Conservation (phyloP, 2,888 invertebrate genomes). For the Steinernema hermaphroditum region DNA sequence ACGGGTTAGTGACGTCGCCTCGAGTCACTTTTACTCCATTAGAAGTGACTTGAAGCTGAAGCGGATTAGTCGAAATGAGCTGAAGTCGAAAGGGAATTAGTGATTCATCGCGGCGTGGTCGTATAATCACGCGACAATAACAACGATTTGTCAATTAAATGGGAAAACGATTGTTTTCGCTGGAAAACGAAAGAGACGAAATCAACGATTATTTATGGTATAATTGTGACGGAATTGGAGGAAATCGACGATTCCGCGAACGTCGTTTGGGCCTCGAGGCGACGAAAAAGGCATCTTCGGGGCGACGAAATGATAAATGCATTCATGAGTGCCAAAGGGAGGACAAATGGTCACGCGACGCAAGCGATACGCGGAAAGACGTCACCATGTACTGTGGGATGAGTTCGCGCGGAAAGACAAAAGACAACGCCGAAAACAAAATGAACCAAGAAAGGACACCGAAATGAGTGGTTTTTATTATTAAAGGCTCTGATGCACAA, state of each 20-base stretch:
- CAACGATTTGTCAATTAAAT: not conserved
- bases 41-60: too few relatives aligned
- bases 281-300: too few relatives aligned
- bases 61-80: too few relatives aligned
- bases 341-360: not conserved
- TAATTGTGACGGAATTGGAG: not conserved
- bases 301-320: not conserved
- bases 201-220: too few relatives aligned
- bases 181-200: not conserved
- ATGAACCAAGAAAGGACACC: too few relatives aligned
- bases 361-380: not conserved
- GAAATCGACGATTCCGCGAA: not conserved
- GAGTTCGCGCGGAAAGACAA: too few relatives aligned
- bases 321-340: not conserved
- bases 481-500: not conserved
- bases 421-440: too few relatives aligned
- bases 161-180: conserved; percentile 1
- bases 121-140: too few relatives aligned
- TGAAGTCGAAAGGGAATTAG: too few relatives aligned
- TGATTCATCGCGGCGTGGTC: too few relatives aligned
- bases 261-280: too few relatives aligned
- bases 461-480: not conserved
- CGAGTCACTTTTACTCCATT: too few relatives aligned
- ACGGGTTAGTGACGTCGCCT: not conserved
- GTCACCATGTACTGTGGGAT: not conserved